Percentiles rank a stretch among this genome's conserved stretches.
These are phyloP conservation scores for Syncerus caffer DNA, from an alignment of 2,797 vertebrate genomes.

Conservation along the genomic window DNA sequence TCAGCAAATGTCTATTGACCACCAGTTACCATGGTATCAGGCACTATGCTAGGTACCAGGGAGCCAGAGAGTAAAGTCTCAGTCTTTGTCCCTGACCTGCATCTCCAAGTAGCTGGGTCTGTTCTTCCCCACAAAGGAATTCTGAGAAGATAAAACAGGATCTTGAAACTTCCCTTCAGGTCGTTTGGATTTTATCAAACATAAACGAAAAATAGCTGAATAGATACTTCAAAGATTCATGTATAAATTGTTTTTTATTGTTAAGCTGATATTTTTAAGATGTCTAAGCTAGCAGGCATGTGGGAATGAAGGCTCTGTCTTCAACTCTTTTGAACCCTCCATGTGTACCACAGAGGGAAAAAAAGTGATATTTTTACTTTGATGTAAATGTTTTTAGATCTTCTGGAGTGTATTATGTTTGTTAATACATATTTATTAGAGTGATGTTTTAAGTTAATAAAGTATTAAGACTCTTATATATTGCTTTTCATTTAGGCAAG, in stretches of 20 bases:
- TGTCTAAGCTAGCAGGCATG: conserved; percentile 62
- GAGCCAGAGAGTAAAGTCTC: neutral
- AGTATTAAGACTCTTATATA: conserved; percentile 72
- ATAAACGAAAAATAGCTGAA: conserved; percentile 67
- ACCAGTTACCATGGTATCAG: neutral
- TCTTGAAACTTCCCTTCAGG: neutral
- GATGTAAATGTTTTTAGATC: conserved; percentile 79
- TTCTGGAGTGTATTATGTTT: conserved; percentile 82
- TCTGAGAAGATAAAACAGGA: neutral
- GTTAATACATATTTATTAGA: conserved; percentile 87
- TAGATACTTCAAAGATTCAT: conserved; percentile 48
- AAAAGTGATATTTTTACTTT: conserved; percentile 68
- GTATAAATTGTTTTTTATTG: conserved; percentile 70
- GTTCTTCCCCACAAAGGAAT: neutral
- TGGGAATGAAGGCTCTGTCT: conserved; percentile 73
- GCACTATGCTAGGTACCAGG: neutral
- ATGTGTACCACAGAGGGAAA: conserved; percentile 68
- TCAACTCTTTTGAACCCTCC: conserved; percentile 64
- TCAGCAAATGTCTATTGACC: neutral
- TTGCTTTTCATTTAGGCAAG: conserved; percentile 68
- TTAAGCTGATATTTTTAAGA: conserved; percentile 61
- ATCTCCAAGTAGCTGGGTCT: neutral
- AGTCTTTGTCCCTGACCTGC: neutral
- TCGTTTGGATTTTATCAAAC: conserved; percentile 56
- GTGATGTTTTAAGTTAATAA: conserved; percentile 88